These are phyloP conservation scores for Xanthorhoe spadicearia DNA, from an alignment of 2,888 invertebrate species.

Conservation along the genomic window DNA sequence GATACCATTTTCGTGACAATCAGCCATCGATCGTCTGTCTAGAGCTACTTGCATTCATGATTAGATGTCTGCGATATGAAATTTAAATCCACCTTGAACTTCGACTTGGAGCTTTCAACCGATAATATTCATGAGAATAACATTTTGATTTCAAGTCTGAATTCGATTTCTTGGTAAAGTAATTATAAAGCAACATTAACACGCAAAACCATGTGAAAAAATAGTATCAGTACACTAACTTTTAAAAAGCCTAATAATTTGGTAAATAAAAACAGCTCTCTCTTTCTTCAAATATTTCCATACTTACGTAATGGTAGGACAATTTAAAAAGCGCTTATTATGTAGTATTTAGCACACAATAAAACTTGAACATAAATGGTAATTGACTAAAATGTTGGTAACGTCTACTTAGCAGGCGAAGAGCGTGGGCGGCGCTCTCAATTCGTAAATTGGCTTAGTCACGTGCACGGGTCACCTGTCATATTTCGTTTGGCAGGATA, in stretches of 20 bases:
- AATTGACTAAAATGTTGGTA: slow-evolving; percentile 36
- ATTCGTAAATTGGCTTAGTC: slow-evolving; percentile 31
- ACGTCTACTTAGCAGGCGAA: slow-evolving; percentile 37
- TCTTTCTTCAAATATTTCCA: background rate
- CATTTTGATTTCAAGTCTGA: slow-evolving; percentile 7
- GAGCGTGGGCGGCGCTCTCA: slow-evolving; percentile 30
- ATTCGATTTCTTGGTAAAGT: background rate
- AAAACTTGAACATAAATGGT: slow-evolving; percentile 36
- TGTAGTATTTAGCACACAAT: slow-evolving; percentile 37
- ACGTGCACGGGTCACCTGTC: slow-evolving; percentile 38
- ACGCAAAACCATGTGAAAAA: background rate
- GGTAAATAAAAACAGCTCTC: background rate
- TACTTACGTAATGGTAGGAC: slow-evolving; percentile 9
- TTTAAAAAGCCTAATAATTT: background rate
- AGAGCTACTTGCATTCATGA: slow-evolving; percentile 36
- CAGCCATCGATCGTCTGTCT: slow-evolving; percentile 41
- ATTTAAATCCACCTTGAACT: slow-evolving; percentile 47
- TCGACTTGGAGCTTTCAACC: slow-evolving; percentile 32
- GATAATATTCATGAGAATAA: slow-evolving; percentile 20
- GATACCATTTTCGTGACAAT: slow-evolving; percentile 44
- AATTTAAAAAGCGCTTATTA: slow-evolving; percentile 36
- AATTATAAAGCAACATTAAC: background rate
- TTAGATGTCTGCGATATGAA: slow-evolving; percentile 39
- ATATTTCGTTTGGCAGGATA: slow-evolving; percentile 53
- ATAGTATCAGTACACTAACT: background rate